Conservation (phyloP, 2,888 invertebrate genomes). For the Dynastes hyllus region DNA sequence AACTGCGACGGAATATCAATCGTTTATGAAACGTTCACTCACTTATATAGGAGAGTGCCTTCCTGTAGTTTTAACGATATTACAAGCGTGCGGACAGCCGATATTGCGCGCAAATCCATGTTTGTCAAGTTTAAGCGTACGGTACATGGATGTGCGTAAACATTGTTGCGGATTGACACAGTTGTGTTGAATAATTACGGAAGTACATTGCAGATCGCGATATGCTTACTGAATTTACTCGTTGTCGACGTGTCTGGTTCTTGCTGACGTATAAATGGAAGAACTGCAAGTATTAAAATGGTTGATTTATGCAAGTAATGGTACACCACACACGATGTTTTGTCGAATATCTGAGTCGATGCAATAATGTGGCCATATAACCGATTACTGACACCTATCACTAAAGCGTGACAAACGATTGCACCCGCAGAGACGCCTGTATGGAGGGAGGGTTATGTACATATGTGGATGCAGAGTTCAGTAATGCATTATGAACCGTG, state of each 20-base stretch:
- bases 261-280: neutral
- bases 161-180: neutral
- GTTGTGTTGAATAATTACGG: neutral
- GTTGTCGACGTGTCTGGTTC: neutral
- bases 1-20: constrained; percentile 27
- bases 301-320: neutral
- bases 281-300: neutral
- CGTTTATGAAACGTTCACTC: neutral
- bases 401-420: too few species aligned
- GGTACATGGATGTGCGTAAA: neutral
- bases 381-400: too few species aligned
- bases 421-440: too few species aligned
- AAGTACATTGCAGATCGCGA: neutral
- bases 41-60: constrained; percentile 1
- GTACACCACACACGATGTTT: neutral
- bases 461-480: too few species aligned
- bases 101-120: constrained; percentile 12
- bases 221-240: neutral
- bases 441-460: too few species aligned
- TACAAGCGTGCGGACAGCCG: neutral
- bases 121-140: constrained; percentile 6
- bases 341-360: neutral
- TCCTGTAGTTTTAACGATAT: constrained; percentile 10
- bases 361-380: too few species aligned
- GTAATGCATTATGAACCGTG: too few species aligned